phyloP scores from a whole-genome alignment of 2,888 invertebrate genomes.

The Sarcophaga variegata region DNA sequence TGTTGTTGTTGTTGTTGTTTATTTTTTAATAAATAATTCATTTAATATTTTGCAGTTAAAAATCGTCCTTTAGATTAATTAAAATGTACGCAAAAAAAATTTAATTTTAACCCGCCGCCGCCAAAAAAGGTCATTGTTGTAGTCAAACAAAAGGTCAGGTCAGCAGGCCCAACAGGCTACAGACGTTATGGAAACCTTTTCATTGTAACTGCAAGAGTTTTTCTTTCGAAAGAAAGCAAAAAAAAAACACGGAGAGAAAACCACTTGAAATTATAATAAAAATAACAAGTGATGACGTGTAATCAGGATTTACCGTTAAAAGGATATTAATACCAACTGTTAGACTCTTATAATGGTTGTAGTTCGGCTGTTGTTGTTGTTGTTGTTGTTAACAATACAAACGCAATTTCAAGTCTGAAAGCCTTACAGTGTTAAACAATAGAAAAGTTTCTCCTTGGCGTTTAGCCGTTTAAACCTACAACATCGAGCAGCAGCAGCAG shows the following conservation, averaged over 20 bases:
- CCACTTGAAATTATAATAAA: neutral
- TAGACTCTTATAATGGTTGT: too few relatives aligned
- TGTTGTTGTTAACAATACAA: too few relatives aligned
- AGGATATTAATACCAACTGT: conserved; percentile 13
- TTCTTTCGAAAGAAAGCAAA: too few relatives aligned
- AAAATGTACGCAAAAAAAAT: neutral
- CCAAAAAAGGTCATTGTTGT: neutral
- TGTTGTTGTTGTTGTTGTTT: neutral
- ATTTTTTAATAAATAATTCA: neutral
- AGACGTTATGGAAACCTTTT: neutral
- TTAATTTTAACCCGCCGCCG: too few relatives aligned
- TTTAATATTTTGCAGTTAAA: neutral
- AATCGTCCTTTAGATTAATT: neutral
- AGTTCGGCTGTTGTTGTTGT: too few relatives aligned
- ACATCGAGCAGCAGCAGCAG: too few relatives aligned
- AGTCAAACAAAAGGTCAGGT: conserved; percentile 12
- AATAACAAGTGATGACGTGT: neutral
- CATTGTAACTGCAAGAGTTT: neutral
- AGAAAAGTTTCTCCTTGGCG: too few relatives aligned
- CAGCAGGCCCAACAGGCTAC: neutral
- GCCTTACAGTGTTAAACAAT: too few relatives aligned
- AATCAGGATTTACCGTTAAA: conserved; percentile 6
- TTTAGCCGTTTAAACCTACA: too few relatives aligned
- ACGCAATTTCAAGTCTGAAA: too few relatives aligned
- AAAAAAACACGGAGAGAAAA: neutral